Percentiles rank a stretch among this genome's conserved stretches.
These are phyloP conservation scores for Wiebesia pumilae DNA, from an alignment of 1,140 invertebrate genomes.

Conservation along the genomic window DNA sequence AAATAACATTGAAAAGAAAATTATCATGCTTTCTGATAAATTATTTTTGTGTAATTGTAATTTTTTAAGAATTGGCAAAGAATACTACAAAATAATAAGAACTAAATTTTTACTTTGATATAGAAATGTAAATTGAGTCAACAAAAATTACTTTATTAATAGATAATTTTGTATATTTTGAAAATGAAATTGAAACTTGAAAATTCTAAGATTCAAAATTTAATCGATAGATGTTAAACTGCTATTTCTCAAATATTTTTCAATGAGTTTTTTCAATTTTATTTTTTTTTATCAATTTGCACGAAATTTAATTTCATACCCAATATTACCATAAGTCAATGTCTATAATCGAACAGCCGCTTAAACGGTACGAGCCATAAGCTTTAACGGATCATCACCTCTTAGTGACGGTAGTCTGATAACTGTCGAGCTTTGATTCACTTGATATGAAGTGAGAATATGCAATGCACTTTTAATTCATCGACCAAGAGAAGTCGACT, in stretches of 20 bases:
- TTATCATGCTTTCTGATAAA: too few species aligned
- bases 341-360: not conserved
- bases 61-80: too few species aligned
- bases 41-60: too few species aligned
- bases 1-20: too few species aligned
- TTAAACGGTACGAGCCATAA: not conserved
- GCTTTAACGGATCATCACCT: not conserved
- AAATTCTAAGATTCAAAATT: not conserved
- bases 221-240: not conserved
- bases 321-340: not conserved
- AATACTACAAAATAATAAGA: too few species aligned
- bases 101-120: too few species aligned
- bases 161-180: too few species aligned
- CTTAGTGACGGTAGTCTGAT: not conserved
- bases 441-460: not conserved
- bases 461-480: slow-evolving; percentile 2
- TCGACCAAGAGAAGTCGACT: not conserved
- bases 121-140: too few species aligned
- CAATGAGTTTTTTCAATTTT: not conserved
- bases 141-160: too few species aligned
- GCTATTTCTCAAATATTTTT: not conserved
- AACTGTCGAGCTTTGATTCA: not conserved
- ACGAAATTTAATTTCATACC: not conserved
- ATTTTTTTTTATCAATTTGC: not conserved
- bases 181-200: too few species aligned